Base-by-base conservation (phyloP, 2,113 vertebrate genomes). In the Dryoscopus gambensis region DNA sequence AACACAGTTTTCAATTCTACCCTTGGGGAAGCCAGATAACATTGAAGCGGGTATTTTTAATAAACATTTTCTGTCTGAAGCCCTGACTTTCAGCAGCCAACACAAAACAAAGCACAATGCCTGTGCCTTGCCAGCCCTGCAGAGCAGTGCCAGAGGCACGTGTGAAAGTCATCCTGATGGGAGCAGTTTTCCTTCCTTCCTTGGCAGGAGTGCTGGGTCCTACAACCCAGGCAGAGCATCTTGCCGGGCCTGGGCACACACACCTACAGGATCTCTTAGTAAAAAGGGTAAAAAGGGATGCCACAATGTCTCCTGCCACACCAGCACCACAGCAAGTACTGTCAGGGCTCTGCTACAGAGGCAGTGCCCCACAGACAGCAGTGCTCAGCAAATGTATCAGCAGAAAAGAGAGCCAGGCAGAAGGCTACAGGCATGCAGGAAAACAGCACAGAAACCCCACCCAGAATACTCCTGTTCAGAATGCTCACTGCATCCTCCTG, bases 81-180 rank as follows among this genome's bases (percentile, higher is more conserved):
- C 44, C 39, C n/a, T 21, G 28, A 13, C 56, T 78, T 42, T 44
- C 3, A 0, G 56, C 87, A 89, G 86, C 37, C 77, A 71, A 27
- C 92, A 55, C 69, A 47, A 69, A 94, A 79, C 77, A 94, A 93
- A 97, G 85, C 67, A 82, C 81, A 82, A 42, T 35, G 77, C 39
- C 67, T 84, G 21, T 40, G 80, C 39, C 78, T 50, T 55, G 94
- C 84, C 86, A 87, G 75, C 44, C 75, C 68, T 13, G 60, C 71
- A 40, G 79, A 3, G 1, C 63, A 8, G 73, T 7, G 47, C 89
- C 16, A 27, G 25, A 47, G 85, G 87, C 89, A 93, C 11, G 14
- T 63, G 83, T 22, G 24, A 44, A 44, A 91, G 79, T 73, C 63
- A 84, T 75, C 39, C 84, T 13, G 11, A 76, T 4, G 13, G 2